phyloP scores from a whole-genome alignment of 2,113 vertebrate species.

The Carollia perspicillata region DNA sequence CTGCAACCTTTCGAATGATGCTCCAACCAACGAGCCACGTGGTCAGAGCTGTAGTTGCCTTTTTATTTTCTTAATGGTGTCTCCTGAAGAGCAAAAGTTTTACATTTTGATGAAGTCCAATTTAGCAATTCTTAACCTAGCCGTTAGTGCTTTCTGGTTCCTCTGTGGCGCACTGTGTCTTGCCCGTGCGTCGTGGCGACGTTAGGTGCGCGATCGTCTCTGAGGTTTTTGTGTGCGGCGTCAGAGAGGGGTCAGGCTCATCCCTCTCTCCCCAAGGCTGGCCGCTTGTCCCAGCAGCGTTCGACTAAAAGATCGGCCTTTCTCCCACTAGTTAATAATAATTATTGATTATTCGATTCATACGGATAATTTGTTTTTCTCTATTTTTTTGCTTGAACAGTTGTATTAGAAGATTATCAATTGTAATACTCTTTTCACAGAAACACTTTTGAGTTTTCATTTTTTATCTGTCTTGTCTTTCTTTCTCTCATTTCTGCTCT shows the following conservation, averaged over 20 bases:
- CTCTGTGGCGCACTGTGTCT: background rate
- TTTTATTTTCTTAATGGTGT: background rate
- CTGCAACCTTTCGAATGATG: too few relatives aligned
- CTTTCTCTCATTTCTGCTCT: background rate
- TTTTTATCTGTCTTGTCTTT: background rate
- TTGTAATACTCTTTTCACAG: too few relatives aligned
- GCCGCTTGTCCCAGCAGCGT: background rate
- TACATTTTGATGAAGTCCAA: background rate
- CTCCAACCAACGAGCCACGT: too few relatives aligned
- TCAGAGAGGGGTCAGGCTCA: background rate
- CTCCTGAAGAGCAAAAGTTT: background rate
- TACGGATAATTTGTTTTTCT: background rate
- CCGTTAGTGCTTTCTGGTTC: background rate
- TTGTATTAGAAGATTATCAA: background rate
- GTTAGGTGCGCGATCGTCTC: accelerated
- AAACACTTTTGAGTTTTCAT: background rate
- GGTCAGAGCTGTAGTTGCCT: background rate
- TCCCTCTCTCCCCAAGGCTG: background rate
- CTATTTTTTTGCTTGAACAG: background rate
- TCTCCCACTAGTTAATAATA: background rate
- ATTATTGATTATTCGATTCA: background rate
- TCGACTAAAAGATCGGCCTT: background rate
- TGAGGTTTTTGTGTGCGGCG: background rate
- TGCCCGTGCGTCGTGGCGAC: accelerated
- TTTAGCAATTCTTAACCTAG: background rate